phyloP scores from a whole-genome alignment of 2,113 vertebrate species.

The Callipepla squamata region DNA sequence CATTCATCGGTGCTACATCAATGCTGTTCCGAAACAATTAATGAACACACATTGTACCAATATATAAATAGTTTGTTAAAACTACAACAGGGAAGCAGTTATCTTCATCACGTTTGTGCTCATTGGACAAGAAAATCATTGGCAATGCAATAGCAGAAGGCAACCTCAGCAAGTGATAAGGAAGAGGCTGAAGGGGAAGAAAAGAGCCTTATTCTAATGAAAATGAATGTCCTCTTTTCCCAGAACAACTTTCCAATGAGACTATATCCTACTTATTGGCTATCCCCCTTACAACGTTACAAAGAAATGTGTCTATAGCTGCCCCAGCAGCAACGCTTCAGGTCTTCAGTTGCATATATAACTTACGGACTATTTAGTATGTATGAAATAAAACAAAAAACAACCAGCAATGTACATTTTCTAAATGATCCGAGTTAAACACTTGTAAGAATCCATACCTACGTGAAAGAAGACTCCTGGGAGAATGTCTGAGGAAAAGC shows the following conservation, averaged over 20 bases:
- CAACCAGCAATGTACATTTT: neutral
- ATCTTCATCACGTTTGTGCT: neutral
- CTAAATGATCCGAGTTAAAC: neutral
- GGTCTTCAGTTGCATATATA: neutral
- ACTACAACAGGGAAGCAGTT: neutral
- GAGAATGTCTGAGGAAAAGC: neutral
- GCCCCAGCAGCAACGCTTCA: neutral
- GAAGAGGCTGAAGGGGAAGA: neutral
- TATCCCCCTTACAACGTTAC: neutral
- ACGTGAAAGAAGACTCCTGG: neutral
- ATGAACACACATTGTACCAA: neutral
- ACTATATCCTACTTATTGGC: neutral
- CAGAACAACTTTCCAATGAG: neutral
- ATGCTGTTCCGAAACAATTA: neutral
- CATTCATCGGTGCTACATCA: neutral
- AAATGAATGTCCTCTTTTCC: neutral
- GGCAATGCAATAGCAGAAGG: neutral
- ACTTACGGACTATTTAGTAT: neutral
- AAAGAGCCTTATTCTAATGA: neutral
- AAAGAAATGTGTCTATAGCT: neutral
- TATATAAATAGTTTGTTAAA: neutral
- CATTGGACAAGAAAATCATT: neutral
- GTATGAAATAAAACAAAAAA: neutral
- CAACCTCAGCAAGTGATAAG: neutral
- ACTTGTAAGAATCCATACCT: neutral